Conservation (phyloP, 1,140 invertebrate genomes). For the Drosophila athabasca region DNA sequence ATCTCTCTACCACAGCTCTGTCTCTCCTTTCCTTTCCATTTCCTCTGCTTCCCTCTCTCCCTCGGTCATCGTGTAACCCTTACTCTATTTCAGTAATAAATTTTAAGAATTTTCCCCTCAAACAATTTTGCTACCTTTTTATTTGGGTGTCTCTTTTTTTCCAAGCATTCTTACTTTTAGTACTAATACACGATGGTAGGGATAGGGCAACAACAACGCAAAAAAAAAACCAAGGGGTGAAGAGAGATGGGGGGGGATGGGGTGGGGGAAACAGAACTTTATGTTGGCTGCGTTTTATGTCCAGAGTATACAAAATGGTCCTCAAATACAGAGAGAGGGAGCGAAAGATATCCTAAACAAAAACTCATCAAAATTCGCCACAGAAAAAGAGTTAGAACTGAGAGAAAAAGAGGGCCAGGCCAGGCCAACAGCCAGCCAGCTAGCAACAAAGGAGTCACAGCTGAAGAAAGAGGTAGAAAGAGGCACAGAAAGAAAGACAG, state of each 20-base stretch:
- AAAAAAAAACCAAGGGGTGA: slow-evolving; percentile 19
- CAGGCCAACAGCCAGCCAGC: too few relatives aligned
- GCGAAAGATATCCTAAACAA: slow-evolving; percentile 34
- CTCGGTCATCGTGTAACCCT: not conserved
- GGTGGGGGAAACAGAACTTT: slow-evolving; percentile 51
- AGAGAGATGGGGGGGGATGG: slow-evolving; percentile 27
- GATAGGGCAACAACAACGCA: slow-evolving; percentile 7
- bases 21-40: not conserved
- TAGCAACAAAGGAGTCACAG: too few relatives aligned
- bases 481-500: too few relatives aligned
- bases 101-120: slow-evolving; percentile 44
- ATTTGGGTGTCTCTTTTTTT: slow-evolving; percentile 13
- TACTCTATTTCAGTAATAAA: slow-evolving; percentile 31
- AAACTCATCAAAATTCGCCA: slow-evolving; percentile 37
- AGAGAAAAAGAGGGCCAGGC: too few relatives aligned
- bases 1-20: not conserved
- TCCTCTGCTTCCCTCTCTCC: not conserved
- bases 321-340: slow-evolving; percentile 18
- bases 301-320: slow-evolving; percentile 44
- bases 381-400: slow-evolving; percentile 9
- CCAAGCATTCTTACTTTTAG: slow-evolving; percentile 44
- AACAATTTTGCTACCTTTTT: slow-evolving; percentile 47
- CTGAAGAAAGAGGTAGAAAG: too few relatives aligned
- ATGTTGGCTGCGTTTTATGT: slow-evolving; percentile 54
- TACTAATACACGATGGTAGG: slow-evolving; percentile 37